phyloP scores from a whole-genome alignment of 2,797 vertebrate species.

The Karalla daura region DNA sequence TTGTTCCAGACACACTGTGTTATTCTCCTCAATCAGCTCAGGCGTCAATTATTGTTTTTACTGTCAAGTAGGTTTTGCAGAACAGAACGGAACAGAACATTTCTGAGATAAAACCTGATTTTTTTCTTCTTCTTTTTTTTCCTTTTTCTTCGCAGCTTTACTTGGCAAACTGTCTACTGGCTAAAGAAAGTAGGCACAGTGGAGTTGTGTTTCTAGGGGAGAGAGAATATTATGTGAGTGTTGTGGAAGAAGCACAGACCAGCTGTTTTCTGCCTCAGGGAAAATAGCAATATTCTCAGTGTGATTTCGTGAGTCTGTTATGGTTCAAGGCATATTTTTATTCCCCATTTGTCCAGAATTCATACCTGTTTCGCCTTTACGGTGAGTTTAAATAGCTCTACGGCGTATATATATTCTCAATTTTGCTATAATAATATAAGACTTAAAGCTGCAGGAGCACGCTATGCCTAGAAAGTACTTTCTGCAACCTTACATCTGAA shows the following conservation, averaged over 20 bases:
- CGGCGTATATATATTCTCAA: not conserved
- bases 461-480: not conserved
- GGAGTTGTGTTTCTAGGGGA: constrained; percentile 35
- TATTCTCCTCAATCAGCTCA: constrained; percentile 38
- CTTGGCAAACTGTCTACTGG: constrained; percentile 52
- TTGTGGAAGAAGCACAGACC: constrained; percentile 50
- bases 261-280: constrained; percentile 52
- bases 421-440: not conserved
- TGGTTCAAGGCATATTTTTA: not conserved
- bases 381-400: not conserved
- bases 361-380: constrained; percentile 15
- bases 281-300: constrained; percentile 36
- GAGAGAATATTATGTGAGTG: constrained; percentile 40
- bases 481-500: not conserved
- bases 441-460: not conserved
- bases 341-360: not conserved
- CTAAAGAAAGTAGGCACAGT: constrained; percentile 38
- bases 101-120: constrained; percentile 45
- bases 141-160: constrained; percentile 46
- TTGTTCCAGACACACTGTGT: constrained; percentile 20
- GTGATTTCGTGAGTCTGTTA: constrained; percentile 26
- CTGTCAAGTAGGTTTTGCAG: constrained; percentile 40
- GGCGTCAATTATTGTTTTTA: constrained; percentile 40
- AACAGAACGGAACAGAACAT: constrained; percentile 51
- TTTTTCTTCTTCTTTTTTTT: no score